phyloP scores from a whole-genome alignment of 2,888 invertebrate species.

The Stenichneumon culpator region DNA sequence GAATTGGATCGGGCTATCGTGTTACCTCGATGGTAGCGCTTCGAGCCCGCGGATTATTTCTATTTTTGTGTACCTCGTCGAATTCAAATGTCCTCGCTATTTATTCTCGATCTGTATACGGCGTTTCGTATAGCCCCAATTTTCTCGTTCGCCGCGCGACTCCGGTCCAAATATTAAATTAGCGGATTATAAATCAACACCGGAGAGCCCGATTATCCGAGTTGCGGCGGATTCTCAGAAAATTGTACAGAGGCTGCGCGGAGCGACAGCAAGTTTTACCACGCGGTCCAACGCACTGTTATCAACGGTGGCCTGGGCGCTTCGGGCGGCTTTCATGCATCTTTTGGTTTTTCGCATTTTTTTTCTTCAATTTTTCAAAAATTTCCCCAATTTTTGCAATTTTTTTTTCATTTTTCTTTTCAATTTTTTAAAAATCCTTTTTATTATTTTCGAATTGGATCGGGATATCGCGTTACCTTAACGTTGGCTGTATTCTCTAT shows the following conservation, averaged over 20 bases:
- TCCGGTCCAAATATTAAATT: constrained; percentile 74
- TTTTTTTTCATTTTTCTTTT: too few relatives aligned
- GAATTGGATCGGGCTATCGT: constrained; percentile 77
- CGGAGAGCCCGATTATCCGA: neutral
- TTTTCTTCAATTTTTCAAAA: too few relatives aligned
- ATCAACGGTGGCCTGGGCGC: too few relatives aligned
- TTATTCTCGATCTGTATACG: neutral
- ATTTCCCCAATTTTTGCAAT: too few relatives aligned
- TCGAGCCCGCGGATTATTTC: constrained; percentile 12
- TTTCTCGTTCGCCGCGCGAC: constrained; percentile 71
- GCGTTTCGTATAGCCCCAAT: constrained; percentile 74
- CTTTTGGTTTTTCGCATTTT: too few relatives aligned
- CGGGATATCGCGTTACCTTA: constrained; percentile 80
- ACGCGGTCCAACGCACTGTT: too few relatives aligned
- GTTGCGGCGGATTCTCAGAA: constrained; percentile 14
- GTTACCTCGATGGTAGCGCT: constrained; percentile 73
- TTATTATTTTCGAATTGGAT: constrained; percentile 71
- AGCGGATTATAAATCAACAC: constrained; percentile 55
- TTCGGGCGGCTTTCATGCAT: too few relatives aligned
- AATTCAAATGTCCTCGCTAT: neutral
- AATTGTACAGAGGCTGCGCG: neutral
- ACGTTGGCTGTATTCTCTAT: too few relatives aligned
- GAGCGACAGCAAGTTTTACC: neutral
- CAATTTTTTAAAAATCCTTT: constrained; percentile 15
- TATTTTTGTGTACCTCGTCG: neutral